Conservation (phyloP, 1,140 invertebrate species). For the Gonatopus flavifemur region DNA sequence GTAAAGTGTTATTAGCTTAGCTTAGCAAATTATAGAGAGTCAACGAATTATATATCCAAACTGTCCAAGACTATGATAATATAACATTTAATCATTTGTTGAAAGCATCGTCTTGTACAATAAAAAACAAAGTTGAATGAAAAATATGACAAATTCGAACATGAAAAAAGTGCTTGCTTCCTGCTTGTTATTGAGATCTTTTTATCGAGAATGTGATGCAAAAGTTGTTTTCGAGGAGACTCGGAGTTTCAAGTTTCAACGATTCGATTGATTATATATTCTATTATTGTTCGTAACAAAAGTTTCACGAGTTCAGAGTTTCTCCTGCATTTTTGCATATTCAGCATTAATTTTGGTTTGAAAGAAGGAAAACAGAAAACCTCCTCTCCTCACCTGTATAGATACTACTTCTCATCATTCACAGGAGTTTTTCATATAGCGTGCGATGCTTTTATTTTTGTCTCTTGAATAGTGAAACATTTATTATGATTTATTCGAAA, state of each 20-base stretch:
- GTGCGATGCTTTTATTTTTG: slow-evolving; percentile 32
- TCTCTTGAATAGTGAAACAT: slow-evolving; percentile 17
- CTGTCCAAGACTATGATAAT: slow-evolving; percentile 44
- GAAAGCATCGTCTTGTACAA: slow-evolving; percentile 53
- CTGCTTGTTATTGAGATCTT: slow-evolving; percentile 45
- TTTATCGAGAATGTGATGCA: slow-evolving; percentile 30
- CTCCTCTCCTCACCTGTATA: slow-evolving; percentile 18
- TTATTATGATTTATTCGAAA: slow-evolving; percentile 30
- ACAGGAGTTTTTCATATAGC: slow-evolving; percentile 22
- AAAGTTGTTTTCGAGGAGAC: slow-evolving; percentile 19
- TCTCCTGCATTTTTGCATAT: slow-evolving; percentile 30
- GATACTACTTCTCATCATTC: slow-evolving; percentile 22
- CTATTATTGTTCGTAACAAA: background rate
- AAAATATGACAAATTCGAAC: slow-evolving; percentile 47
- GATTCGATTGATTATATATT: background rate
- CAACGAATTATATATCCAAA: slow-evolving; percentile 45
- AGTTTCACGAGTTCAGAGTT: slow-evolving; percentile 3
- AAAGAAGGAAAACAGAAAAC: too few species aligned
- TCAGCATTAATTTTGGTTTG: slow-evolving; percentile 23
- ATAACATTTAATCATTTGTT: slow-evolving; percentile 53
- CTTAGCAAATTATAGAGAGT: slow-evolving; percentile 45
- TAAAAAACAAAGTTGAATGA: slow-evolving; percentile 52
- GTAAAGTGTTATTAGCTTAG: slow-evolving; percentile 52
- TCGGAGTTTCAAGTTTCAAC: slow-evolving; percentile 4
- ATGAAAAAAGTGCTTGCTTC: slow-evolving; percentile 47